Conservation (phyloP, 2,113 vertebrate species). For the Ageneiosus marmoratus region DNA sequence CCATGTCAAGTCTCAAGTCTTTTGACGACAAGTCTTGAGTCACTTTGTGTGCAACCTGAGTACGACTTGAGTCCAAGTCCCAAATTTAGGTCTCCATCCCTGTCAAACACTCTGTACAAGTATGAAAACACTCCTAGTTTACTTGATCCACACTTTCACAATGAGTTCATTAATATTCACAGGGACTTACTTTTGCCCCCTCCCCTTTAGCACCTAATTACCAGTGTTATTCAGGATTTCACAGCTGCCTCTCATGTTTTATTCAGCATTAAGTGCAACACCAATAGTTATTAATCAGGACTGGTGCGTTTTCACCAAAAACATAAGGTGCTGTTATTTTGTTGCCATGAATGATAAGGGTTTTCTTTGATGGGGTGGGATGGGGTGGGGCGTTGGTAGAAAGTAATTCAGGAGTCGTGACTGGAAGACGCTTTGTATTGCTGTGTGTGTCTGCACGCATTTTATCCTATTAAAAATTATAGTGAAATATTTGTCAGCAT, state of each 20-base stretch:
- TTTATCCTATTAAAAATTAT: constrained; percentile 69
- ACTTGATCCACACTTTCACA: constrained; percentile 47
- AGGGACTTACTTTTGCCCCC: constrained; percentile 58
- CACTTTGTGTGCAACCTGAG: no score
- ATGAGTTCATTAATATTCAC: constrained; percentile 71
- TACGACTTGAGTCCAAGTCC: no score
- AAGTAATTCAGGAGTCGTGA: constrained; percentile 19
- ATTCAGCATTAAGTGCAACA: constrained; percentile 78
- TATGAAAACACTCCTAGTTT: constrained; percentile 30
- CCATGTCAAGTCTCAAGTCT: no score
- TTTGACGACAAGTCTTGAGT: no score
- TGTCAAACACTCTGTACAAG: background rate
- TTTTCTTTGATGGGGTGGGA: background rate
- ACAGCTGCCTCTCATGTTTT: constrained; percentile 79
- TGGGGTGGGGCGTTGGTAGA: constrained; percentile 21
- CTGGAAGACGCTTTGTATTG: constrained; percentile 29
- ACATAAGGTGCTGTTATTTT: constrained; percentile 51
- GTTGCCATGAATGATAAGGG: constrained; percentile 39
- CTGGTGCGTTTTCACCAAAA: constrained; percentile 57
- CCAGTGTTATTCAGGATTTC: constrained; percentile 74
- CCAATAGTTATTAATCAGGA: constrained; percentile 77
- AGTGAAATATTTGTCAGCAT: constrained; percentile 80
- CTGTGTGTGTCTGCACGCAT: constrained; percentile 5
- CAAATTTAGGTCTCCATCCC: no score
- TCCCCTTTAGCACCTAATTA: constrained; percentile 76